phyloP scores from a whole-genome alignment of 2,888 invertebrate genomes.

The Troides oblongomaculatus region DNA sequence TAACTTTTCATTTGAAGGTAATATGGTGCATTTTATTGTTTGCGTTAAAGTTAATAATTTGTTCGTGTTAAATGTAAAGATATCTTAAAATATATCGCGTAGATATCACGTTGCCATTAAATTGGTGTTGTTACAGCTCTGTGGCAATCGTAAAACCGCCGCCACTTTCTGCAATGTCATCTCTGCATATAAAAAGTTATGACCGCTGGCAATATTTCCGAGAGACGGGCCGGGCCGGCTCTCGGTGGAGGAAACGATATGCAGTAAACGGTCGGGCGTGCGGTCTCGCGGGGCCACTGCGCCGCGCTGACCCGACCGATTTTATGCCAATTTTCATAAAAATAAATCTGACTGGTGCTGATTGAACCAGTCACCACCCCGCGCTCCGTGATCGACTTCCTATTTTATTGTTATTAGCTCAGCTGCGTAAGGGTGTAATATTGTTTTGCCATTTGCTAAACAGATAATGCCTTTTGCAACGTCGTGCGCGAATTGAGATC shows the following conservation, averaged over 20 bases:
- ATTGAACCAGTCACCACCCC: slow-evolving; percentile 77
- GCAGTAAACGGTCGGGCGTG: slow-evolving; percentile 79
- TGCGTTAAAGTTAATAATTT: too few relatives aligned
- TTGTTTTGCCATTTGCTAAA: slow-evolving; percentile 77
- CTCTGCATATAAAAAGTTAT: slow-evolving; percentile 80
- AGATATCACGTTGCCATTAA: not conserved
- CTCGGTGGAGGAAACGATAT: slow-evolving; percentile 75
- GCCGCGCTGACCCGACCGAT: slow-evolving; percentile 73
- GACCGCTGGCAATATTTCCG: slow-evolving; percentile 77
- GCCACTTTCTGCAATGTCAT: slow-evolving; percentile 78
- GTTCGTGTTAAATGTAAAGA: not conserved
- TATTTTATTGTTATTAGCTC: slow-evolving; percentile 80
- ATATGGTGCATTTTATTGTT: too few relatives aligned
- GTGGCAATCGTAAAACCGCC: slow-evolving; percentile 44
- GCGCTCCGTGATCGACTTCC: slow-evolving; percentile 71
- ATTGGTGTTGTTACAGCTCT: slow-evolving; percentile 44
- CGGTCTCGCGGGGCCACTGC: slow-evolving; percentile 74
- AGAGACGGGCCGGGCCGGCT: slow-evolving; percentile 44
- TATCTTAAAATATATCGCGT: not conserved
- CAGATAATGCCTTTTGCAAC: slow-evolving; percentile 34
- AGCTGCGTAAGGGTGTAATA: slow-evolving; percentile 74
- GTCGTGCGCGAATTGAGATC: not conserved
- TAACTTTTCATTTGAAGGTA: too few relatives aligned
- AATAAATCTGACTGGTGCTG: slow-evolving; percentile 78
- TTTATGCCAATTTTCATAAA: slow-evolving; percentile 81